Base-by-base conservation (phyloP, 1,140 invertebrate species). In the Megalonaias nervosa region DNA sequence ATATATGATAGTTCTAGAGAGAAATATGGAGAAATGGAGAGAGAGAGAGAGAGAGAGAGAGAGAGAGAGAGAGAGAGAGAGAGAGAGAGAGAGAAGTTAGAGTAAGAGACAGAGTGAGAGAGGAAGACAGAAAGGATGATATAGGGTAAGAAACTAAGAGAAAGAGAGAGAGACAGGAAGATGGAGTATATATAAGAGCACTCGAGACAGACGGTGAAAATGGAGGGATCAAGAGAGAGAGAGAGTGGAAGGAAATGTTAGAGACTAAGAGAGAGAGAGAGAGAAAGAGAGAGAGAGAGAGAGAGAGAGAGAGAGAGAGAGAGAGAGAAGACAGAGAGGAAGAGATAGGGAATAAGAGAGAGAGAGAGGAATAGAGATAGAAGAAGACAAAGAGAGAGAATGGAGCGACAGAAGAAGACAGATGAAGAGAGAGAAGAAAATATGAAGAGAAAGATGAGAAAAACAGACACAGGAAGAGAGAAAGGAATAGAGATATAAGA, bases 21-120 rank as follows among this genome's bases (percentile, higher is more conserved):
- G 64, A 65, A 21, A 65, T 16, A 65, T 13, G 21, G 23, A 65
- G 15, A 23, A 23, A 23, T n/a, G n/a, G n/a, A n/a, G n/a, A n/a
- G n/a, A n/a, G n/a, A n/a, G n/a, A n/a, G n/a, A n/a, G n/a, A n/a
- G 23, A 65, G 23, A 23, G 23, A 65, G 64, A 21, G 64, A 65
- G 64, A 38, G 67, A 68, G 48, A 68, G 55, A 57, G 55, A 57
- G 55, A 68, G 55, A 57, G 55, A 57, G 31, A 38, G 67, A 68
- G 67, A 57, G 31, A 57, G 55, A 55, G 21, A 48, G 19, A 38
- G 26, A 26, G 26, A 26, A 57, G 55, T 15, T 23, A 26, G 23
- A 26, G 65, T 16, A 23, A 67, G 65, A 67, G 23, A 14, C 14
- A 23, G 23, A 67, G 26, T 14, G 26, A 26, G 26, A 23, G 23